phyloP scores from a whole-genome alignment of 2,113 vertebrate species.

The Phalacrocorax carbo region DNA sequence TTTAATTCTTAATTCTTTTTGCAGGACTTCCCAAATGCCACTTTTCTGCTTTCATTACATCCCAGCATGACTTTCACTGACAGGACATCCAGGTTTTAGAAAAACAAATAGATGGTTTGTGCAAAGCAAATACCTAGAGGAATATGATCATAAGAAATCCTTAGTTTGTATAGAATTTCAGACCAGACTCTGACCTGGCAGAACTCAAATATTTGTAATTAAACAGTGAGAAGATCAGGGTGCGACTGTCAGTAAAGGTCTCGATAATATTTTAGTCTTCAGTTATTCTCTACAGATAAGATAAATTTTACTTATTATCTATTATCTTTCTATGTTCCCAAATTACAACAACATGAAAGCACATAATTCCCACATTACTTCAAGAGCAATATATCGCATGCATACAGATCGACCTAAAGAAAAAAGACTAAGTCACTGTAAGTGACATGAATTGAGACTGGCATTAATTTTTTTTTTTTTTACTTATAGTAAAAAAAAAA shows the following conservation, averaged over 20 bases:
- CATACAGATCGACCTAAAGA: neutral
- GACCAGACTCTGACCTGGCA: neutral
- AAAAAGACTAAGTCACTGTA: neutral
- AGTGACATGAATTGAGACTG: neutral
- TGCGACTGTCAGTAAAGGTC: neutral
- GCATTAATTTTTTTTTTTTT: neutral
- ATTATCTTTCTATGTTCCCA: neutral
- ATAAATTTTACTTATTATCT: neutral
- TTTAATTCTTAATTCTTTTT: neutral
- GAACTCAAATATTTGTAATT: neutral
- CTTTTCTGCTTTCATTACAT: neutral
- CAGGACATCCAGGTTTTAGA: neutral
- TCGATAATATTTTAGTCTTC: neutral
- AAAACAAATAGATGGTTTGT: neutral
- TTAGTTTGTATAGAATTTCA: neutral
- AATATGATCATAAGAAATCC: neutral
- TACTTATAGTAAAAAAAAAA: too few species aligned
- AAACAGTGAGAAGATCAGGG: neutral
- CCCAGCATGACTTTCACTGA: neutral
- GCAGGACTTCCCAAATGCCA: neutral
- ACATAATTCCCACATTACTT: neutral
- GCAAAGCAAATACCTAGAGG: neutral
- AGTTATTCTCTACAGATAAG: neutral
- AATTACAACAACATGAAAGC: neutral
- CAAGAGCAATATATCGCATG: neutral